These are phyloP conservation scores for Chrysocyon brachyurus DNA, from an alignment of 2,797 vertebrate species.

Conservation along the genomic window DNA sequence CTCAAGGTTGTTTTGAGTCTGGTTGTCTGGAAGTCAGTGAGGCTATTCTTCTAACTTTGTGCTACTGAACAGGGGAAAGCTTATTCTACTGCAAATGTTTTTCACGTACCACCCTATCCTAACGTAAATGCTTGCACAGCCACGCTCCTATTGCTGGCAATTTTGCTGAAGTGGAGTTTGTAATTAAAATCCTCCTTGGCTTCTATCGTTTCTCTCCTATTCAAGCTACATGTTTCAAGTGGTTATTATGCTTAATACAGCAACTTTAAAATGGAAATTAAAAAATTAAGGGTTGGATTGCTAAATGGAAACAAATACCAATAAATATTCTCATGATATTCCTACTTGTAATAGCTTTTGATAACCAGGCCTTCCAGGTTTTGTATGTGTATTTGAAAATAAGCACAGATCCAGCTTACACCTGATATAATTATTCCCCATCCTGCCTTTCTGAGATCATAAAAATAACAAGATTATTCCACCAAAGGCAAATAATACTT, in stretches of 20 bases:
- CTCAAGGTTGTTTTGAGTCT: neutral
- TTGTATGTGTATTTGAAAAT: conserved; percentile 34
- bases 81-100: neutral
- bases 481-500: conserved; percentile 77
- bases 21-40: neutral
- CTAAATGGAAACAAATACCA: conserved; percentile 60
- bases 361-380: conserved; percentile 3
- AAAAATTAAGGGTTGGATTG: conserved; percentile 61
- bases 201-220: conserved; percentile 51
- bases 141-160: neutral
- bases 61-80: neutral
- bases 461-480: conserved; percentile 77
- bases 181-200: conserved; percentile 76
- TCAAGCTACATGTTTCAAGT: conserved; percentile 69
- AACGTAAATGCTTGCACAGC: neutral
- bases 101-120: neutral
- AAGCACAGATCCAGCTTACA: conserved; percentile 17
- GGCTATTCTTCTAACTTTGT: neutral
- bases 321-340: conserved; percentile 37
- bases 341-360: neutral
- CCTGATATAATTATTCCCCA: conserved; percentile 71
- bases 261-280: conserved; percentile 70
- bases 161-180: conserved; percentile 63
- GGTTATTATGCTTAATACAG: conserved; percentile 64
- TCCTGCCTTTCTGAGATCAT: conserved; percentile 71